Percentiles rank a stretch among this genome's conserved stretches.
These are phyloP conservation scores for Aphelenchoides besseyi DNA, from an alignment of 1,140 invertebrate species.

Conservation along the genomic window DNA sequence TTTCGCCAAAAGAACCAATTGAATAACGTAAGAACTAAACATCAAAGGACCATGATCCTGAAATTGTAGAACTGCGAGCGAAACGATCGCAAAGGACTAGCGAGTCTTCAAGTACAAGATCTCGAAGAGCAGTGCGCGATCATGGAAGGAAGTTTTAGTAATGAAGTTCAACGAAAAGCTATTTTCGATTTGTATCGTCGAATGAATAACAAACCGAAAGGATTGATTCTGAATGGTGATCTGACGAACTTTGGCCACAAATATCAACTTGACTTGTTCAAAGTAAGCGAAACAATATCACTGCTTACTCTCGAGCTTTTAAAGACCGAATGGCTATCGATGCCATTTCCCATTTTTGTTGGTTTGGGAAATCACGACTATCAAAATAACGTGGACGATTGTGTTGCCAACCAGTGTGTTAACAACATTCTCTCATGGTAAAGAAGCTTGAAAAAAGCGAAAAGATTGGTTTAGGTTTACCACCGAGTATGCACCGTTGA, in stretches of 20 bases:
- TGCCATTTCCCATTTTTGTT: slow-evolving; percentile 48
- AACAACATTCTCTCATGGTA: slow-evolving; percentile 55
- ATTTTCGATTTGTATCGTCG: slow-evolving; percentile 47
- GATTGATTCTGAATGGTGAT: slow-evolving; percentile 56
- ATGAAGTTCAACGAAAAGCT: slow-evolving; percentile 52
- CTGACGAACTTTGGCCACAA: slow-evolving; percentile 55
- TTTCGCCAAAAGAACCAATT: slow-evolving; percentile 38
- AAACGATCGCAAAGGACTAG: neutral
- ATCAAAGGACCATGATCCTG: neutral
- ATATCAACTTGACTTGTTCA: slow-evolving; percentile 49
- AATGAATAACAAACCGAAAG: slow-evolving; percentile 46
- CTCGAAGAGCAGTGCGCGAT: slow-evolving; percentile 37
- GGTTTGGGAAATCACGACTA: slow-evolving; percentile 58
- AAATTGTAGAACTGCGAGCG: slow-evolving; percentile 14
- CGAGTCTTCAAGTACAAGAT: slow-evolving; percentile 12
- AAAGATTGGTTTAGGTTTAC: slow-evolving; percentile 34
- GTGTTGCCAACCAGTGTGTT: slow-evolving; percentile 53
- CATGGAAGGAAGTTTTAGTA: slow-evolving; percentile 51
- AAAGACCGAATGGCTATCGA: slow-evolving; percentile 39
- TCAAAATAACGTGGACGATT: slow-evolving; percentile 57
- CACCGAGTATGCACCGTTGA: slow-evolving; percentile 30
- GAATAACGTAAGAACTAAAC: slow-evolving; percentile 29
- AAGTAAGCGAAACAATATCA: slow-evolving; percentile 24
- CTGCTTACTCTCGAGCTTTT: slow-evolving; percentile 15
- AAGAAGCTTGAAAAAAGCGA: neutral